Conservation (phyloP, 1,140 invertebrate genomes). For the Leptoteleia sp. region DNA sequence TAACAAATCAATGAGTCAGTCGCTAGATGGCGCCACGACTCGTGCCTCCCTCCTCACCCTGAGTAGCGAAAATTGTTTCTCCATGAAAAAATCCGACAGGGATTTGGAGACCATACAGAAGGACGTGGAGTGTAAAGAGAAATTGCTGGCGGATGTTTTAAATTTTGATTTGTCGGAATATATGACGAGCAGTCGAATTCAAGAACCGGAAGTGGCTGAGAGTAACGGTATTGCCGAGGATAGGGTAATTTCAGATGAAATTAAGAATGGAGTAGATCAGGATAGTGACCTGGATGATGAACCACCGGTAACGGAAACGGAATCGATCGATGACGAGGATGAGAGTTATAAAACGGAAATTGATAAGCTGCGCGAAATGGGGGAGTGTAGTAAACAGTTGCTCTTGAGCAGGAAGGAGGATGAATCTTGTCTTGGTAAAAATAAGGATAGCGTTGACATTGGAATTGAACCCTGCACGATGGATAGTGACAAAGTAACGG, state of each 20-base stretch:
- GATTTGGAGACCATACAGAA: slow-evolving; percentile 81
- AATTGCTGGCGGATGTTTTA: slow-evolving; percentile 80
- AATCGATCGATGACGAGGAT: slow-evolving; percentile 69
- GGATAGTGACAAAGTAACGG: slow-evolving; percentile 55
- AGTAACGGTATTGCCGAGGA: slow-evolving; percentile 21
- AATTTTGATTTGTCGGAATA: slow-evolving; percentile 80
- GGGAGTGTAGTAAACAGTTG: slow-evolving; percentile 74
- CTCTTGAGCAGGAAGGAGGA: slow-evolving; percentile 66
- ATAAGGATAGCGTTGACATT: slow-evolving; percentile 61
- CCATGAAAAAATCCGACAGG: slow-evolving; percentile 76
- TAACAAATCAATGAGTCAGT: slow-evolving; percentile 1
- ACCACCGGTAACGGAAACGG: slow-evolving; percentile 48
- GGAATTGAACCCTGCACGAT: slow-evolving; percentile 43
- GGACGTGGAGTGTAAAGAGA: slow-evolving; percentile 82
- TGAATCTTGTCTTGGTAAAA: slow-evolving; percentile 42
- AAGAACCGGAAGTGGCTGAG: slow-evolving; percentile 22
- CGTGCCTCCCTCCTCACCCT: slow-evolving; percentile 76
- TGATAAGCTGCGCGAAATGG: slow-evolving; percentile 72
- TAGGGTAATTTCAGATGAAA: neutral
- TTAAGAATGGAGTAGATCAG: slow-evolving; percentile 27
- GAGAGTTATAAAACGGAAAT: slow-evolving; percentile 75
- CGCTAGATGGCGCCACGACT: slow-evolving; percentile 48
- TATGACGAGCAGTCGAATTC: slow-evolving; percentile 71
- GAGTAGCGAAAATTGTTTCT: slow-evolving; percentile 76
- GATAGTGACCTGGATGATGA: slow-evolving; percentile 12